phyloP scores from a whole-genome alignment of 2,888 invertebrate genomes.

The Apotomis capreana region DNA sequence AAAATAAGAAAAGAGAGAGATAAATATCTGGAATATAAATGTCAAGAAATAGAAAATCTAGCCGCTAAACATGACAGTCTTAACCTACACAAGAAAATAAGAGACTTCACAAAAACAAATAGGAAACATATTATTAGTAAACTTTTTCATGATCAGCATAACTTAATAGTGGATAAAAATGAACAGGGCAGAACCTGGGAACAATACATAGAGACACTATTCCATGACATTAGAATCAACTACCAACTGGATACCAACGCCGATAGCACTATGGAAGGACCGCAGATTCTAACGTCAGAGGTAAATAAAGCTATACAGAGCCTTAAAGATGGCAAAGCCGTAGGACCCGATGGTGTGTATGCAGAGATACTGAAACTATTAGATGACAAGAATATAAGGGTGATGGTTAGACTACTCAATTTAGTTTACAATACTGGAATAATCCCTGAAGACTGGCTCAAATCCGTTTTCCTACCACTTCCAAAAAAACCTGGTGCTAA shows the following conservation, averaged over 20 bases:
- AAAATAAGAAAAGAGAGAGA: background rate
- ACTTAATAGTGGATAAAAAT: background rate
- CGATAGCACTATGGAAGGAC: background rate
- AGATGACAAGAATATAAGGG: background rate
- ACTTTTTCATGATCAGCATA: background rate
- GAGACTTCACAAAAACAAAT: background rate
- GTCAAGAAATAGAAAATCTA: background rate
- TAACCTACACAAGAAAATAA: conserved; percentile 1
- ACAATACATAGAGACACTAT: background rate
- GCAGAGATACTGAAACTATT: too few species aligned
- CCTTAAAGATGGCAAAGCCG: too few species aligned
- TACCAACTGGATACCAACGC: background rate
- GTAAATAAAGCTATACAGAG: background rate
- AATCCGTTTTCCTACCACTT: too few species aligned
- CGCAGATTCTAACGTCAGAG: background rate
- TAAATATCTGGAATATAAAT: background rate
- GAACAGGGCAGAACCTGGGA: background rate
- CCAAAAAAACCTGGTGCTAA: too few species aligned
- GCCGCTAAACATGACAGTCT: background rate
- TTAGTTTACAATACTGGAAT: background rate
- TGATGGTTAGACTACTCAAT: background rate
- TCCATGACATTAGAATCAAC: background rate
- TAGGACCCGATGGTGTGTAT: too few species aligned
- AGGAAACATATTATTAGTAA: background rate
- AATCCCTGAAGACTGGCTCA: too few species aligned